Evolutionary conservation across 2,888 invertebrate species (phyloP), one percentile per base, ranked within the genome.

Genomic region (Osmoderma eremita): DNA sequence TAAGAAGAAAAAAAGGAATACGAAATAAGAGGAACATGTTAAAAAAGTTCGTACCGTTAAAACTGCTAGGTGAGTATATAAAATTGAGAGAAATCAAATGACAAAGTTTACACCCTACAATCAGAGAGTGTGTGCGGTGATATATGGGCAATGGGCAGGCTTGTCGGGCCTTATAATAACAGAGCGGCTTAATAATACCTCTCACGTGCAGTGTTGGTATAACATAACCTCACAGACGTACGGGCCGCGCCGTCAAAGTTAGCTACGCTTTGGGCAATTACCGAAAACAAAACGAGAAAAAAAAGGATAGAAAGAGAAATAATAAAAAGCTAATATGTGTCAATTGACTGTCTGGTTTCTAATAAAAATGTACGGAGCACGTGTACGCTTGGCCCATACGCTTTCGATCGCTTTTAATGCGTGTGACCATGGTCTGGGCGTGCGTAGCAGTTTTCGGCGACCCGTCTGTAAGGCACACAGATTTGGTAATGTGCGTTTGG

Each of bases 131-230:
- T 76, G 77, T 77, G 78, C 76, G 76, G 80, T 80, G 80, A 80
- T 80, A 78, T 81, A 81, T 81, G 81, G 80, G 76, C 79, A 79
- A 77, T 79, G 79, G 81, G 80, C 79, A 75, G 80, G 76, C 64
- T 77, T 77, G 79, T 75, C 78, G 79, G 80, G 74, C 77, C 77
- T 69, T 76, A 61, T 81, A 81, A 81, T 81, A 81, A 81, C 80
- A 81, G 81, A 80, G 81, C 81, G 81, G 81, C 77, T 63, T 78
- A 79, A 78, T 78, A 79, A 80, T 76, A 78, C 75, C 74, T 78
- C 78, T 78, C 75, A 77, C 62, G 65, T 48, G 30, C 68, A 63
- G 68, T 68, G 77, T 78, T 78, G 77, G 78, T 77, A 78, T 77
- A 75, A 54, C 71, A 67, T 54, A 54, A 69, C 74, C 76, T 74